Evolutionary conservation across 2,113 vertebrate genomes (phyloP), one percentile per base, ranked within the genome.

Genomic region (Eurystomus gularis): DNA sequence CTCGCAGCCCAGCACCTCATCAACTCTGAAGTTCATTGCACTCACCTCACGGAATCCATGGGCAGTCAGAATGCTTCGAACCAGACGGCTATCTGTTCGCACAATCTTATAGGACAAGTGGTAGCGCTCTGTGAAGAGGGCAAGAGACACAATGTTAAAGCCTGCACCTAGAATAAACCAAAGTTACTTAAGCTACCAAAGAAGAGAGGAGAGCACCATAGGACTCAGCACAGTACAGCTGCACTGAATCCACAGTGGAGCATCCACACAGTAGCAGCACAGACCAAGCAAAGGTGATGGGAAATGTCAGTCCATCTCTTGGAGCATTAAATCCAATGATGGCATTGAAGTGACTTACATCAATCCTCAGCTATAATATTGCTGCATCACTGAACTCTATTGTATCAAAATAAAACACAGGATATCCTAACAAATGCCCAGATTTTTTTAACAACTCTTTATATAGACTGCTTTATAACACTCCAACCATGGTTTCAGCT

Each of bases 11-110:
- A 78, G 69, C 25, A 42, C 13, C 42, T 7, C 42, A 75, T 6
- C 19, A 71, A 55, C 52, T 17, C 6, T 48, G 11, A 72, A 37
- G 13, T 19, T 49, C 15, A 1, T 10, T 75, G 72, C 13, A 44
- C 96, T 93, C 97, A 99, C 99, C 98, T 99, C 99, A 81, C 98
- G 98, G 97, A 99, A 99, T 66, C 99, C 99, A 94, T 99, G 99
- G 92, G 98, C 99, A 94, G 98, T 88, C 76, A 99, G 98, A 90
- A 99, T 98, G 97, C 98, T 98, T 80, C 99, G 98, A 19, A 99
- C 99, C 93, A 99, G 98, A 24, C 99, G 99, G 97, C 99, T 99
- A 96, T 99, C 99, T 15, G 99, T 99, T 79, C 99, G 98, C 48
- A 99, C 98, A 65, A 99, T 99, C 98, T 99, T 99, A 92, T 99